Conservation (phyloP, 2,888 invertebrate genomes). For the Fragum sueziense region DNA sequence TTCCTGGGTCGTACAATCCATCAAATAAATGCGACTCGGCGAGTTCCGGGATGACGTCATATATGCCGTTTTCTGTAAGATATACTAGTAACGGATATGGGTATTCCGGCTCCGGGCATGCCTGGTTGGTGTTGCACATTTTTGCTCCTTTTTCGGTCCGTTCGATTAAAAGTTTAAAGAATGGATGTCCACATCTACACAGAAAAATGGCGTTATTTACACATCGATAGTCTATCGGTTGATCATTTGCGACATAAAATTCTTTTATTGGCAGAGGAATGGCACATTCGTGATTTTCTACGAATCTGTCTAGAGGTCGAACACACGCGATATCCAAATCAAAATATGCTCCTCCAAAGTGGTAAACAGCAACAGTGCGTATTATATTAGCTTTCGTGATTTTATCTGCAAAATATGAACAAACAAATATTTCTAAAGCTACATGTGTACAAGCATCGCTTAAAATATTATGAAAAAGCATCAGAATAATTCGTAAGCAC, state of each 20-base stretch:
- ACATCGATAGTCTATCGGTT: background rate
- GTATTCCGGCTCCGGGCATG: background rate
- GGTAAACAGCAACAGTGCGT: background rate
- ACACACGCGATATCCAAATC: background rate
- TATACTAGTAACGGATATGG: background rate
- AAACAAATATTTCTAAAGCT: too few species aligned
- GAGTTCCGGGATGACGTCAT: background rate
- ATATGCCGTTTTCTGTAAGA: background rate
- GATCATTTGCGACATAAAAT: background rate
- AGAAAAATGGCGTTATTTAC: constrained; percentile 8
- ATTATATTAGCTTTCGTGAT: background rate
- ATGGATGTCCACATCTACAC: background rate
- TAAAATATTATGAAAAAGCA: too few species aligned
- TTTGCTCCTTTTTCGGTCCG: background rate
- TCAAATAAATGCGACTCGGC: background rate
- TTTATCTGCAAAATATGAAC: background rate
- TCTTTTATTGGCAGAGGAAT: background rate
- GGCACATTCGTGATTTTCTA: constrained; percentile 5
- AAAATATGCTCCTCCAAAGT: constrained; percentile 1
- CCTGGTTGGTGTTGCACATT: background rate
- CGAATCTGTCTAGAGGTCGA: constrained; percentile 2
- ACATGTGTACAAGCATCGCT: too few species aligned
- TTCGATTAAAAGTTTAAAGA: background rate
- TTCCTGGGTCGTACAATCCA: background rate
- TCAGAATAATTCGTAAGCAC: too few species aligned